Conservation (phyloP, 2,888 invertebrate species). For the Octodonta nipae region DNA sequence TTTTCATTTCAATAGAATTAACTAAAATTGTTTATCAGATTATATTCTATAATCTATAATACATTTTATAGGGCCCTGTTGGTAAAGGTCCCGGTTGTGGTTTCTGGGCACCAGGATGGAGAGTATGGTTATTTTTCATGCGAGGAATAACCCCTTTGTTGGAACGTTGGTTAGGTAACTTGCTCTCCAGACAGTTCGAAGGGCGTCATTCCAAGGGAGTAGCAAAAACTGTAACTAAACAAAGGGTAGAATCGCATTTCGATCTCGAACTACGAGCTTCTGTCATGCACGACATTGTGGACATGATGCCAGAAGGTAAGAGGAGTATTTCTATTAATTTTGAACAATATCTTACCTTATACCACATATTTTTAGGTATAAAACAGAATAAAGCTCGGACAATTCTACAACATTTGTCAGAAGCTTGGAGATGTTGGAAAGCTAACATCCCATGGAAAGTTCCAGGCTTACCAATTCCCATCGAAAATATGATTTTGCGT, state of each 20-base stretch:
- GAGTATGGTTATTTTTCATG: conserved; percentile 99
- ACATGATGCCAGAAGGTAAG: conserved; percentile 96
- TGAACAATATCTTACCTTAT: no score
- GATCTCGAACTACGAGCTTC: conserved; percentile 96
- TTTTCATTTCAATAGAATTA: background rate
- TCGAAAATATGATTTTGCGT: conserved; percentile 98
- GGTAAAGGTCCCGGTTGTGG: conserved; percentile 98
- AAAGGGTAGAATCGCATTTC: conserved; percentile 98
- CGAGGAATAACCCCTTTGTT: conserved; percentile 94
- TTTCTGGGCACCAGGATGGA: conserved; percentile 97
- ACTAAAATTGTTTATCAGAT: conserved; percentile 2
- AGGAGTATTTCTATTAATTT: background rate
- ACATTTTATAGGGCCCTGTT: conserved; percentile 66
- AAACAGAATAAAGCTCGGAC: conserved; percentile 99
- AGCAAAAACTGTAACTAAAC: conserved; percentile 98
- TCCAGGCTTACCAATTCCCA: conserved; percentile 94
- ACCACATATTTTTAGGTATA: conserved; percentile 50
- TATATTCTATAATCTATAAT: conserved; percentile 2
- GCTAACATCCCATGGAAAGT: conserved; percentile 99
- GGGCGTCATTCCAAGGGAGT: conserved; percentile 99
- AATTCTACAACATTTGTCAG: conserved; percentile 94
- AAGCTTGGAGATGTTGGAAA: conserved; percentile 99
- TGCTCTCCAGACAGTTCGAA: conserved; percentile 96
- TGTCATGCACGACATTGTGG: conserved; percentile 96
- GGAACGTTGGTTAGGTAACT: conserved; percentile 97